Base-by-base conservation (phyloP, 2,888 invertebrate species). In the Oligia latruncula region DNA sequence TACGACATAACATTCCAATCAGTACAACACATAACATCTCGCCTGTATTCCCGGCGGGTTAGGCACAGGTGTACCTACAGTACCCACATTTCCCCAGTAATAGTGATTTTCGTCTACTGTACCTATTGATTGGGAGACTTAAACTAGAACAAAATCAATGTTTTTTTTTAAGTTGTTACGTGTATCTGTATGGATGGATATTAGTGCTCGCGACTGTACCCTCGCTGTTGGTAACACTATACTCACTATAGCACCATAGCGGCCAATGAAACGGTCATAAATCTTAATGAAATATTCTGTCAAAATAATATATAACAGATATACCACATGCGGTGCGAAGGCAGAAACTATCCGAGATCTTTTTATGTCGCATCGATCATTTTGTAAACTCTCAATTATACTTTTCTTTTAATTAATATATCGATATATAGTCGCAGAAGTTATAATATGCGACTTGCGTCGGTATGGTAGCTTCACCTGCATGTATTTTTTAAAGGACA, bases 241-340 rank as follows among this genome's bases (percentile, higher is more conserved):
- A 29, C 29, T 29, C 29, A 1, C 29, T 29, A 6, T 62, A 62
- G n/a, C 8, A 29, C 15, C 3, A 6, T 62, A 29, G n/a, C 8
- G 67, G n/a, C 43, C 17, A n/a, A 46, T 68, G 43, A 40, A 74
- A 49, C 72, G 40, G n/a, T 49, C 17, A 15, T 52, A 52, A 3
- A 74, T 74, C 49, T 74, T 74, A 73, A 52, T 74, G 40, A 52
- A 40, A 9, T n/a, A 68, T 68, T 35, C n/a, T 46, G 11, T 4
- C 20, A 43, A 43, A 43, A 13, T 65, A 8, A 20, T 20, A 13
- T 13, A 20, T 46, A 20, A 43, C 13, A 66, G 40, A 13, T 4
- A 62, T 43, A 60, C 20, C 11, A 13, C n/a, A 64, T 71, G 58
- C 40, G 11, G 11, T 64, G 71, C 23, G 0, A 46, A 35, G 17